Evolutionary conservation across 2,113 vertebrate species (phyloP).

Genomic region (Chaetodon trifascialis): DNA sequence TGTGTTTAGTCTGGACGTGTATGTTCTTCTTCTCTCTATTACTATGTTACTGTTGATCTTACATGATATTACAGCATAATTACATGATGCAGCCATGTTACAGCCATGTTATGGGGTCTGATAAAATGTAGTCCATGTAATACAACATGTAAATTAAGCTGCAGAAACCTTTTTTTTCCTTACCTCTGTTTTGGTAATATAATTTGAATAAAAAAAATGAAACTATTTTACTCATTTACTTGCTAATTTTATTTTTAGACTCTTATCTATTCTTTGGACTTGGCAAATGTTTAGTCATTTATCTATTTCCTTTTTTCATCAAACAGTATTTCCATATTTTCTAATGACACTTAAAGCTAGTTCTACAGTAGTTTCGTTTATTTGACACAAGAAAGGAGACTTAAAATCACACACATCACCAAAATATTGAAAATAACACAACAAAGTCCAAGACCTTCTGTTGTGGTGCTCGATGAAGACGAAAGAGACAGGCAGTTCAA

Average conservation of each 20-base stretch:
- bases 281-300: neutral
- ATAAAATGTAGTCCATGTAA: neutral
- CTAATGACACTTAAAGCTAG: too few relatives aligned
- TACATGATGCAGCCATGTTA: too few relatives aligned
- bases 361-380: neutral
- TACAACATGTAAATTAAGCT: neutral
- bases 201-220: neutral
- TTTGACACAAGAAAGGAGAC: neutral
- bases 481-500: neutral
- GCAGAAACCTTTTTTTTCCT: neutral
- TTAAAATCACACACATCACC: neutral
- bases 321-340: neutral
- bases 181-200: neutral
- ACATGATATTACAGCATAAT: neutral
- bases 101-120: neutral
- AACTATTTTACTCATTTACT: neutral
- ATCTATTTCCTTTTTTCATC: neutral
- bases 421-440: neutral
- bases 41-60: neutral
- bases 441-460: neutral
- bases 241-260: neutral
- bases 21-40: neutral
- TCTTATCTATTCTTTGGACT: neutral
- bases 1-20: neutral
- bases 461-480: neutral